Base-by-base conservation (phyloP, 1,140 invertebrate genomes). In the Drosophila pseudoobscura region DNA sequence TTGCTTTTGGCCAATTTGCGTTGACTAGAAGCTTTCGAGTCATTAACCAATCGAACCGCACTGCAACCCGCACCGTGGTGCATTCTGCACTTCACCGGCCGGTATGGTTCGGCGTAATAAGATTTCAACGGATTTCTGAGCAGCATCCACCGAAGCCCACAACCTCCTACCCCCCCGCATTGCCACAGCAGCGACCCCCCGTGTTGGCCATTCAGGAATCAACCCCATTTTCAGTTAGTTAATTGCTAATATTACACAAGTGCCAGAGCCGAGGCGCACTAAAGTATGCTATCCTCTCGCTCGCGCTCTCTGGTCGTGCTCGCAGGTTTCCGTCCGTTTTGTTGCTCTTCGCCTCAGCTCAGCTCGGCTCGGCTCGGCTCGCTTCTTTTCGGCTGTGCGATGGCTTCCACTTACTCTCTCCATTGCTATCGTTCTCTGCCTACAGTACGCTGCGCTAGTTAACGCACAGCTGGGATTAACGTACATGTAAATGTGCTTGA, bases 241-340 rank as follows among this genome's bases (percentile, higher is more conserved):
- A 87, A 87, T 87, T 87, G 83, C 78, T 84, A 87, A 87, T 87
- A 87, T 87, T 83, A 87, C 84, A 87, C 83, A 87, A 87, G 83
- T 88, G 83, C 56, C 68, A 71, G 49, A 65, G 61, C 51, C 76
- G 45, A 64, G 64, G 61, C 80, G 73, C 82, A 78, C 43, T 66
- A 82, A 71, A 77, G 82, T 72, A 50, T 77, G 82, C 68, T 59
- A 63, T 52, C n/a, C 68, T 72, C 59, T 76, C 60, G 44, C 11
- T 9, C 26, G 45, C 24, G 31, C 31, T 31, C 31, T 9, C 26
- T 15, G 13, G 15, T 43, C 49, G 58, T 29, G 15, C 7, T 20
- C 20, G 20, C 20, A 20, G 13, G 15, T 43, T 41, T 29, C 13
- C 7, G 53, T 75, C 41, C 44, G 57, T 55, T 13, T 43, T 22